A percentile compares a stretch with the other conserved stretches of the same genome.
Evolutionary conservation across 2,888 invertebrate species (phyloP).

Genomic region (Achlya flavicornis): DNA sequence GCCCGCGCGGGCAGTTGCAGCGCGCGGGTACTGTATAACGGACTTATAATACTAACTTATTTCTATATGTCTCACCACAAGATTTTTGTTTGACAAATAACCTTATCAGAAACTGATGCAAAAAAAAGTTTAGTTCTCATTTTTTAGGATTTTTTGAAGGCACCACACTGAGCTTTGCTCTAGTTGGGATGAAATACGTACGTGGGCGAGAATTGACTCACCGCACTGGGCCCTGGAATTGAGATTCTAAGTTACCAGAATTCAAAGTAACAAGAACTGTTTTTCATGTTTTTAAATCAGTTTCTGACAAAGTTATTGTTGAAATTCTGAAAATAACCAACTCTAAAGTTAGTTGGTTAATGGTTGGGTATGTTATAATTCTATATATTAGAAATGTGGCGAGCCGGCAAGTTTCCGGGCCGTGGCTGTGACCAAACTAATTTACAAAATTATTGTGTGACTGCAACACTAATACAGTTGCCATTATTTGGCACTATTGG

Average conservation of each 20-base stretch:
- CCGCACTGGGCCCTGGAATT: no score
- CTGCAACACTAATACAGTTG: not conserved
- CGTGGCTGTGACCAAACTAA: not conserved
- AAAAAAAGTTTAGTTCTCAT: no score
- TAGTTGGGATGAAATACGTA: no score
- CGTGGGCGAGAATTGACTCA: no score
- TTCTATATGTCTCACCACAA: constrained; percentile 20
- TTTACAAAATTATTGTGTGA: not conserved
- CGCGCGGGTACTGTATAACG: constrained; percentile 76
- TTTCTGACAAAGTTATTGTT: not conserved
- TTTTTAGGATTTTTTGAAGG: no score
- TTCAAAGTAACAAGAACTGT: no score
- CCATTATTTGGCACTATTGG: no score
- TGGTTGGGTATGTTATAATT: not conserved
- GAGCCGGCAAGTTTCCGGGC: not conserved
- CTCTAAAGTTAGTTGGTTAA: not conserved
- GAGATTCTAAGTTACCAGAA: no score
- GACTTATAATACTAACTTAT: constrained; percentile 62
- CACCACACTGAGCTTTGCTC: no score
- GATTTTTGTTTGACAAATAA: constrained; percentile 16
- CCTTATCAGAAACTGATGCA: not conserved
- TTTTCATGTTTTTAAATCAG: not conserved
- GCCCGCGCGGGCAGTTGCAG: constrained; percentile 74
- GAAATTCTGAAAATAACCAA: not conserved
- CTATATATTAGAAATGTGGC: not conserved